Percentiles rank a stretch among this genome's conserved stretches.
These are phyloP conservation scores for Recurvirostra avosetta DNA, from an alignment of 2,113 vertebrate genomes.

Conservation along the genomic window DNA sequence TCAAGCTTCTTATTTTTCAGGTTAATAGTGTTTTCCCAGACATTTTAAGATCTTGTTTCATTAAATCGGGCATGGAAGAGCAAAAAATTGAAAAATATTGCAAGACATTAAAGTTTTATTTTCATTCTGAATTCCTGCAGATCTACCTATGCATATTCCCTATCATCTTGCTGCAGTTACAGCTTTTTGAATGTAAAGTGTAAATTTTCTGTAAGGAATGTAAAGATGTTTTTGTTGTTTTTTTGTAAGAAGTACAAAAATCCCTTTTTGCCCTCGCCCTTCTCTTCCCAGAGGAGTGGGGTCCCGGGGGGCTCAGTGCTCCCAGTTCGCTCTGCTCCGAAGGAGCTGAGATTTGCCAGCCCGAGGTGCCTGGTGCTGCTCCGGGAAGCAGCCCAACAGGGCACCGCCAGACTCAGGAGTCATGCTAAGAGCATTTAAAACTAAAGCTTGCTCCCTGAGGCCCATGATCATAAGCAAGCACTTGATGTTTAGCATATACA, in stretches of 20 bases:
- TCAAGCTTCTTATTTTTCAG: conserved; percentile 49
- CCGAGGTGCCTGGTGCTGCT: neutral
- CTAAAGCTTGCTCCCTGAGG: neutral
- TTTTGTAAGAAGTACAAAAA: neutral
- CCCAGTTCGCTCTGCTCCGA: neutral
- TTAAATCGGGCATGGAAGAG: neutral
- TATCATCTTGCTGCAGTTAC: neutral
- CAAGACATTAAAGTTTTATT: neutral
- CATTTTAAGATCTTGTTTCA: conserved; percentile 26
- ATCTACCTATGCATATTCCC: neutral
- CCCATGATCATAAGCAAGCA: neutral
- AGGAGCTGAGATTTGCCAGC: neutral
- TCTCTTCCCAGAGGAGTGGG: neutral
- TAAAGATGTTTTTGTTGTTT: neutral
- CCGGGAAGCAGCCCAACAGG: neutral
- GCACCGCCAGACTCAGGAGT: fast-evolving
- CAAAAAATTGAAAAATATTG: neutral
- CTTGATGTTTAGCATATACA: neutral
- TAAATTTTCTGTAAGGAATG: neutral
- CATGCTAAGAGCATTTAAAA: neutral
- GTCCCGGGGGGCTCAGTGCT: fast-evolving
- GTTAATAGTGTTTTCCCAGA: conserved; percentile 26
- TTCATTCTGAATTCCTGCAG: neutral
- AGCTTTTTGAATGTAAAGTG: neutral
- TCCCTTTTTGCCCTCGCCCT: neutral